These are phyloP conservation scores for Halcyon leucocephala DNA, from an alignment of 2,797 vertebrate species.

Conservation along the genomic window DNA sequence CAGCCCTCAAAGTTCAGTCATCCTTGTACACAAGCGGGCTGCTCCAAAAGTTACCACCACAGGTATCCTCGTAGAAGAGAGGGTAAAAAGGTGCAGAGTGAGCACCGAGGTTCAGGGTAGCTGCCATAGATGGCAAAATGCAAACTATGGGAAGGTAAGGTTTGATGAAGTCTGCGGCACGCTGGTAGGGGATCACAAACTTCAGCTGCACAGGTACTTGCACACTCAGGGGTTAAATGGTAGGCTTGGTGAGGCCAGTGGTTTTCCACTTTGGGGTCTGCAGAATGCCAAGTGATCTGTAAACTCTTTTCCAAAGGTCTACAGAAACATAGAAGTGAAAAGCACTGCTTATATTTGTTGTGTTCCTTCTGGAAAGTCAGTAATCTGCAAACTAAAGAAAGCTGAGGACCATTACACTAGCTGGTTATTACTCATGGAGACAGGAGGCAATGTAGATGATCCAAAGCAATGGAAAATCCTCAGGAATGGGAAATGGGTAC, in stretches of 20 bases:
- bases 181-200: background rate
- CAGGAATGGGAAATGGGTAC: background rate
- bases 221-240: background rate
- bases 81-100: background rate
- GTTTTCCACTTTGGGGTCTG: background rate
- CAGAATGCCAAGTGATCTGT: background rate
- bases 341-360: background rate
- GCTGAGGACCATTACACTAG: background rate
- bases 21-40: accelerated
- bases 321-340: background rate
- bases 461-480: background rate
- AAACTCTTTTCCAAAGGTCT: background rate
- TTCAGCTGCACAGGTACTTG: background rate
- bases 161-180: background rate
- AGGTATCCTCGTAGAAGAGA: background rate
- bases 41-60: background rate
- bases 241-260: background rate
- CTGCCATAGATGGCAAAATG: background rate
- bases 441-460: background rate
- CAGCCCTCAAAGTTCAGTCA: background rate
- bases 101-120: background rate
- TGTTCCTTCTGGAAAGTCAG: background rate
- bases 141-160: background rate
- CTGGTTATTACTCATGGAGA: background rate
- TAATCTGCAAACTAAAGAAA: background rate